These are phyloP conservation scores for Diphyllodes magnificus DNA, from an alignment of 2,113 vertebrate species.

Conservation along the genomic window DNA sequence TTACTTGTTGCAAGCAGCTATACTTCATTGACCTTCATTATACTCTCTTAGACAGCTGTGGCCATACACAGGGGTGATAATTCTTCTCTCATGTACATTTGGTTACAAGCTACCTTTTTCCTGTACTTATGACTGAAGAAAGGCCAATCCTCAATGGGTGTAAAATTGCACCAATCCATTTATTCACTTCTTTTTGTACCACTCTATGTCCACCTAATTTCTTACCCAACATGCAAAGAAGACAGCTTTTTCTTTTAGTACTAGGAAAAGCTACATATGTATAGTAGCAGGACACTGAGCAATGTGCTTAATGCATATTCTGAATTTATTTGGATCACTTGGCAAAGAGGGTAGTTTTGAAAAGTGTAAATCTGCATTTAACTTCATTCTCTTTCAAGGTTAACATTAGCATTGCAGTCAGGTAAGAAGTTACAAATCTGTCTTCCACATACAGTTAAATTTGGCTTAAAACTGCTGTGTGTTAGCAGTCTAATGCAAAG, in stretches of 20 bases:
- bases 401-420: not conserved
- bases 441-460: not conserved
- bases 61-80: not conserved
- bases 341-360: not conserved
- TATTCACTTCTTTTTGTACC: not conserved
- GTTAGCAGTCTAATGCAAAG: not conserved
- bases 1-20: not conserved
- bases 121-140: not conserved
- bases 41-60: not conserved
- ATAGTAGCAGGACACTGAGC: not conserved
- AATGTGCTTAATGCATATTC: not conserved
- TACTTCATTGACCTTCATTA: not conserved
- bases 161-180: not conserved
- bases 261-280: not conserved
- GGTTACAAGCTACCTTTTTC: not conserved
- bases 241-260: not conserved
- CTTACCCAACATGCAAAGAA: not conserved
- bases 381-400: not conserved
- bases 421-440: not conserved
- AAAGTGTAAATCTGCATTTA: not conserved
- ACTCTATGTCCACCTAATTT: not conserved
- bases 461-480: not conserved
- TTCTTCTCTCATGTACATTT: not conserved
- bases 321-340: not conserved
- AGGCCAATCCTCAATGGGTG: not conserved